A percentile compares a stretch with the other conserved stretches of the same genome.
Evolutionary conservation across 2,113 vertebrate species (phyloP).

Genomic region (Malurus alboscapulatus): DNA sequence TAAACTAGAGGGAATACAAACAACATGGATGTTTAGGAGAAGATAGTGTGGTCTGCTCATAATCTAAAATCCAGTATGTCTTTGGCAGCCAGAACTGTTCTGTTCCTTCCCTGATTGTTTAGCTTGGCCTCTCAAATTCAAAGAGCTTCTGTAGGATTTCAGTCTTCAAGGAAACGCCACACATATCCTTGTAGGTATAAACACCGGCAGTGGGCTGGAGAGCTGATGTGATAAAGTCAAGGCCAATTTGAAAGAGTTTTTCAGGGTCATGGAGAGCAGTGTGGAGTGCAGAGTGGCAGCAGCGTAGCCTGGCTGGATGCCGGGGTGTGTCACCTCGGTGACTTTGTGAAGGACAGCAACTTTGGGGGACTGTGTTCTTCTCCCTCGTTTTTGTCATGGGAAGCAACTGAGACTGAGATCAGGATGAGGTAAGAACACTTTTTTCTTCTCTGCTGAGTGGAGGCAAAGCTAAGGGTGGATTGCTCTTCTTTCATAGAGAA

Average conservation of each 20-base stretch:
- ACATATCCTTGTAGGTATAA: neutral
- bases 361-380: neutral
- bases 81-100: neutral
- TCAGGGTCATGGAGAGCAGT: neutral
- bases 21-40: neutral
- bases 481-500: neutral
- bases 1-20: constrained; percentile 4
- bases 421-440: neutral
- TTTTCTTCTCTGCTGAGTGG: neutral
- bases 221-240: neutral
- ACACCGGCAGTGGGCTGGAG: neutral
- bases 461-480: neutral
- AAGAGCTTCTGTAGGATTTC: constrained; percentile 11
- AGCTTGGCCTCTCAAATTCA: neutral
- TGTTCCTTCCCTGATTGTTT: constrained; percentile 7
- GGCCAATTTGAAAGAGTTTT: neutral
- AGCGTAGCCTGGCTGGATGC: neutral
- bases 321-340: fast-evolving
- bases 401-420: neutral
- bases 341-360: neutral
- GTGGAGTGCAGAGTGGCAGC: neutral
- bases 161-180: neutral
- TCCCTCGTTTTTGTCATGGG: neutral
- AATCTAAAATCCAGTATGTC: neutral
- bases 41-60: neutral